phyloP scores from a whole-genome alignment of 2,888 invertebrate species.

The Eupithecia insigniata region DNA sequence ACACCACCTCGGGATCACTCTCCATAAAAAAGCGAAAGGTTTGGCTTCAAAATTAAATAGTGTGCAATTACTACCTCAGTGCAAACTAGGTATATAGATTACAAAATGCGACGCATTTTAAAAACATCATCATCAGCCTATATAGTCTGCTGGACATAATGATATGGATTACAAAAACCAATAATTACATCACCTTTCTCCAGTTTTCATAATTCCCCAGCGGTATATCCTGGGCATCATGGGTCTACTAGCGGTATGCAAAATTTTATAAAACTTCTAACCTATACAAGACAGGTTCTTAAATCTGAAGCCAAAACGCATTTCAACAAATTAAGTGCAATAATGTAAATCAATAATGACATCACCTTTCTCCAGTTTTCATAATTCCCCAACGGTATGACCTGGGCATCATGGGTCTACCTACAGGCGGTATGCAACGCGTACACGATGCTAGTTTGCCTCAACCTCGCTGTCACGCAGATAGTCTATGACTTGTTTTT shows the following conservation, averaged over 20 bases:
- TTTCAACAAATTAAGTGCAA: background rate
- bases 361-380: constrained; percentile 79
- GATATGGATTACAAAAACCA: background rate
- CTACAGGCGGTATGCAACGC: constrained; percentile 90
- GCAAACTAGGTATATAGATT: no score
- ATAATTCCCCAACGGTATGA: constrained; percentile 88
- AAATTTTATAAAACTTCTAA: no score
- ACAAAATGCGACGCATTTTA: no score
- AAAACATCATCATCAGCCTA: no score
- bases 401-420: constrained; percentile 88
- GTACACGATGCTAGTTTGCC: constrained; percentile 89
- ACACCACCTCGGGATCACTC: no score
- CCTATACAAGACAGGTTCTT: no score
- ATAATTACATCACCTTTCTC: constrained; percentile 53
- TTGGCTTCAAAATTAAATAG: no score
- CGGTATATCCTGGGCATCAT: constrained; percentile 89
- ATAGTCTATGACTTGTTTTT: constrained; percentile 86
- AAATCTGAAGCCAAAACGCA: no score
- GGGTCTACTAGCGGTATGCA: constrained; percentile 89
- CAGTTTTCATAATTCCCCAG: constrained; percentile 87
- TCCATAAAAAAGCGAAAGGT: no score
- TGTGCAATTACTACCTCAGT: no score
- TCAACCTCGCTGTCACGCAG: constrained; percentile 88
- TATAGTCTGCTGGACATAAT: no score
- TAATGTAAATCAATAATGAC: constrained; percentile 16